phyloP scores from a whole-genome alignment of 2,113 vertebrate species.

The Erinaceus europaeus region DNA sequence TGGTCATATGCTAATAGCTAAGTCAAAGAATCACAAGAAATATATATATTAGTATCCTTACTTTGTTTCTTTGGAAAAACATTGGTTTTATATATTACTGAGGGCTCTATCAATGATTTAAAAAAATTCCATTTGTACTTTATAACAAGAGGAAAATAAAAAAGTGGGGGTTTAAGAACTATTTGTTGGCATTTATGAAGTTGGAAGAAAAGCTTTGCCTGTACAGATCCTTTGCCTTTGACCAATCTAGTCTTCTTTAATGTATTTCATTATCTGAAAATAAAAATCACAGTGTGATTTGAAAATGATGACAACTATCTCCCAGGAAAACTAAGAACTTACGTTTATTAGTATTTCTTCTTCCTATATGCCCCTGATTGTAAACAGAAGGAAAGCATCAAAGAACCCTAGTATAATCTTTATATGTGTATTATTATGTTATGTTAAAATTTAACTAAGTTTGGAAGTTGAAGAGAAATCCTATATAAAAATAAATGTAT shows the following conservation, averaged over 20 bases:
- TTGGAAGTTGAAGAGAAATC: not conserved
- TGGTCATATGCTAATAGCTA: too few relatives aligned
- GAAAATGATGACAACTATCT: constrained; percentile 25
- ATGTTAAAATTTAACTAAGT: not conserved
- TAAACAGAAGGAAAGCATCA: not conserved
- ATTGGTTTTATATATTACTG: not conserved
- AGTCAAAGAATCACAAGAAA: not conserved
- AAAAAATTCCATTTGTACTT: not conserved
- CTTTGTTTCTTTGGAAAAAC: not conserved
- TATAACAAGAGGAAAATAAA: not conserved
- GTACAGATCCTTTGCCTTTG: not conserved
- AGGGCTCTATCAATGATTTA: not conserved
- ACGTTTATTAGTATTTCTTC: not conserved
- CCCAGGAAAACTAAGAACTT: not conserved
- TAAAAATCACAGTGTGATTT: constrained; percentile 4
- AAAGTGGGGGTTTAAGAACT: not conserved
- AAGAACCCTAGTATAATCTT: not conserved
- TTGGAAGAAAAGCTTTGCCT: not conserved
- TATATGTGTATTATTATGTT: not conserved
- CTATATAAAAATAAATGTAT: not conserved
- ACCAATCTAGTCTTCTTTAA: not conserved
- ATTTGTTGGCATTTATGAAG: not conserved
- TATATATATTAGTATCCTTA: not conserved
- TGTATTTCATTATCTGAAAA: not conserved
- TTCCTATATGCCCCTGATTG: not conserved